Percentiles rank a stretch among this genome's conserved stretches.
phyloP scores from a whole-genome alignment of 2,888 invertebrate genomes.

The Arge pagana region DNA sequence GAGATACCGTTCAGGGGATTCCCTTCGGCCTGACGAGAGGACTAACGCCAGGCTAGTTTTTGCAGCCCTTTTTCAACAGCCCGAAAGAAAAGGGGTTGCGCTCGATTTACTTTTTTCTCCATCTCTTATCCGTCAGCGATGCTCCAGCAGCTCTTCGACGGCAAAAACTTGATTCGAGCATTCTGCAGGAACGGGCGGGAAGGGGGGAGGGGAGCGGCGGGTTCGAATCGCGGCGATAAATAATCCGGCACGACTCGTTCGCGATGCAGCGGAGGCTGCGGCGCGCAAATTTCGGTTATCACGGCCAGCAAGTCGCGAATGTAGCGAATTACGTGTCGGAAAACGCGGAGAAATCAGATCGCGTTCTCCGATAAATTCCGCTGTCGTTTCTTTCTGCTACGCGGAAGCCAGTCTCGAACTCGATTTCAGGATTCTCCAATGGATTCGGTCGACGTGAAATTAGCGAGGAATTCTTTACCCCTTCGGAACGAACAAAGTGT shows the following conservation, averaged over 20 bases:
- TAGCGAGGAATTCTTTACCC: too few species aligned
- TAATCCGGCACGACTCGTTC: not conserved
- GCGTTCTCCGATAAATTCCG: too few species aligned
- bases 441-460: too few species aligned
- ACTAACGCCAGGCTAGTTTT: constrained; percentile 2
- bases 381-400: too few species aligned
- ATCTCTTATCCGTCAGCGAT: constrained; percentile 1
- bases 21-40: not conserved
- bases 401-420: not conserved
- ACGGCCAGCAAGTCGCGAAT: too few species aligned
- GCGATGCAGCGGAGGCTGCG: not conserved
- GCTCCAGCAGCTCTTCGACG: not conserved
- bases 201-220: not conserved
- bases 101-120: constrained; percentile 6
- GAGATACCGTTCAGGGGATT: not conserved
- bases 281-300: not conserved
- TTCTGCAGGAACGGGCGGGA: not conserved
- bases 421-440: not conserved
- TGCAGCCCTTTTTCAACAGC: constrained; percentile 3
- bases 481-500: too few species aligned
- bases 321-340: too few species aligned
- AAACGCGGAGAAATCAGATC: too few species aligned
- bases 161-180: not conserved
- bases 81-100: constrained; percentile 8
- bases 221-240: constrained; percentile 1